phyloP scores from a whole-genome alignment of 2,113 vertebrate genomes.

The Megaceryle torquata region DNA sequence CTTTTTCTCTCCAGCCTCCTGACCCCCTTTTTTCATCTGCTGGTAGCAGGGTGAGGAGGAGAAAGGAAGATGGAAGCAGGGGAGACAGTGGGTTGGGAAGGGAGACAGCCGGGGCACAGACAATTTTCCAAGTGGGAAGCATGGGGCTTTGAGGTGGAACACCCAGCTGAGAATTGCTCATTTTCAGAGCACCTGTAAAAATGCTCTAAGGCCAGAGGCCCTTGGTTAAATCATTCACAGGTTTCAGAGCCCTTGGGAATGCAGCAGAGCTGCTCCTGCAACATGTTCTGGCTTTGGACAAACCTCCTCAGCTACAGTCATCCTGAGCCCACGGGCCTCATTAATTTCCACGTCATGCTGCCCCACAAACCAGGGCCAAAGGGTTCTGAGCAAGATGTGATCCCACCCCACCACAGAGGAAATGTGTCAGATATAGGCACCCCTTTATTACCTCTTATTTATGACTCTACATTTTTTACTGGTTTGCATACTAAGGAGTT shows the following conservation, averaged over 20 bases:
- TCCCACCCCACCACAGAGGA: neutral
- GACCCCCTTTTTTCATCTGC: neutral
- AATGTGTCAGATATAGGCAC: neutral
- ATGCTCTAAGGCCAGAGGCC: accelerated
- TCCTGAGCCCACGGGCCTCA: neutral
- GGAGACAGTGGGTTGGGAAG: neutral
- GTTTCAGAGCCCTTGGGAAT: neutral
- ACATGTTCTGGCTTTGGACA: neutral
- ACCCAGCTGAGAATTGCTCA: neutral
- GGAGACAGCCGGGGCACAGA: neutral
- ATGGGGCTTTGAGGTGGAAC: neutral
- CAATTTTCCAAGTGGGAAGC: neutral
- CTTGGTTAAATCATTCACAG: no score
- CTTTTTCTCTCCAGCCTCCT: neutral
- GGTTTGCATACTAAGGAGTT: neutral
- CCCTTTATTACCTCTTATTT: neutral
- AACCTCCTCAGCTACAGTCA: neutral
- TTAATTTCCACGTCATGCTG: neutral
- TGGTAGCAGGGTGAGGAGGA: neutral
- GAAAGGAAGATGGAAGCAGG: neutral
- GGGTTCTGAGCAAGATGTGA: neutral
- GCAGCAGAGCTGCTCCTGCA: neutral
- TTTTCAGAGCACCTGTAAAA: neutral
- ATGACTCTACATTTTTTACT: neutral
- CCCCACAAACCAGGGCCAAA: neutral